Evolutionary conservation across 2,113 vertebrate genomes (phyloP).

Genomic region (Antigone vipio): DNA sequence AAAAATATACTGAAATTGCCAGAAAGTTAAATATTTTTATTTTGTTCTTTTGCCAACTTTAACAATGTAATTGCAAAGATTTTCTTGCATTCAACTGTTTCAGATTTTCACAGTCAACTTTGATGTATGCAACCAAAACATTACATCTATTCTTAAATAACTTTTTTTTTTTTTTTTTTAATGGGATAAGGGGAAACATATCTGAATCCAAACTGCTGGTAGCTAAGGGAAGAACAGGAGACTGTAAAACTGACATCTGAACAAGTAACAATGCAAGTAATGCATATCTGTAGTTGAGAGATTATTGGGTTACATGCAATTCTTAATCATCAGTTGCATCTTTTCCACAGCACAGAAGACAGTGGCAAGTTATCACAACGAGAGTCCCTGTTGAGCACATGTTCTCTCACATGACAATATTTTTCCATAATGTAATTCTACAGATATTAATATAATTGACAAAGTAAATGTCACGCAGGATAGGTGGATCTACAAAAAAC

Average conservation of each 20-base stretch:
- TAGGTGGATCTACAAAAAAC: slow-evolving; percentile 4
- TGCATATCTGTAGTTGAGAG: slow-evolving; percentile 11
- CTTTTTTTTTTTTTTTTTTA: not conserved
- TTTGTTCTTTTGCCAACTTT: not conserved
- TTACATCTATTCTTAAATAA: not conserved
- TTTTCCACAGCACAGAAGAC: slow-evolving; percentile 31
- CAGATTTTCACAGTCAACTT: not conserved
- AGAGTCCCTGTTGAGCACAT: not conserved
- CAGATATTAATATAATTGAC: slow-evolving; percentile 33
- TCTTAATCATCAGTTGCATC: slow-evolving; percentile 21
- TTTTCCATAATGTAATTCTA: slow-evolving; percentile 15
- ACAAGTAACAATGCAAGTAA: not conserved
- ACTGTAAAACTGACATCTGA: not conserved
- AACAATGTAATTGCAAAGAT: not conserved
- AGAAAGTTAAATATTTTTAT: not conserved
- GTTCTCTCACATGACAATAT: not conserved
- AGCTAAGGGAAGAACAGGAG: not conserved
- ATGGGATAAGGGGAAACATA: not conserved
- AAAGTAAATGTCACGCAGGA: slow-evolving; percentile 29
- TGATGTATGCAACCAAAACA: not conserved
- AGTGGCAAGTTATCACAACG: not conserved
- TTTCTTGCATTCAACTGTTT: not conserved
- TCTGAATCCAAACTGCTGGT: not conserved
- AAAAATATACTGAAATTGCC: not conserved
- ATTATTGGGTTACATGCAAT: slow-evolving; percentile 3